Base-by-base conservation (phyloP, 2,113 vertebrate species). In the Nyctereutes procyonoides region DNA sequence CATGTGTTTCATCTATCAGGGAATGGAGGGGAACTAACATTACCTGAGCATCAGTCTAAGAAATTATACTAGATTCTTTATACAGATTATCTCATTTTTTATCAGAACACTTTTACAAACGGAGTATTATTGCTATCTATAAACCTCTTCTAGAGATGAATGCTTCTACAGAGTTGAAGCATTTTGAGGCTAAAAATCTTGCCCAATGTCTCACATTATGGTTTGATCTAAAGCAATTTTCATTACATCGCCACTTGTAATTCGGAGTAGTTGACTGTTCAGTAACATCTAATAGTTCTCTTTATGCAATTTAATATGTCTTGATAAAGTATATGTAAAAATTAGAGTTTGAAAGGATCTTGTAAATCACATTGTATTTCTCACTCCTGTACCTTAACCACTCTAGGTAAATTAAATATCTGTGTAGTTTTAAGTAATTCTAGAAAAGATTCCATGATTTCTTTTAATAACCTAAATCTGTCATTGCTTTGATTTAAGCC, bases 341-440 rank as follows among this genome's bases (percentile, higher is more conserved):
- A 92, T 86, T 43, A 77, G 56, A 80, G 24, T 91, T 83, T 38
- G 55, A 65, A 38, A 82, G 71, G 4, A 48, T n/a, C 22, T 95
- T 74, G 10, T 35, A 88, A 82, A 63, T 56, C 86, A 90, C 69
- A 63, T 30, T 82, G 1, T 74, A 55, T 20, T 86, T 90, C 55
- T 62, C 24, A 69, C 6, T 26, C 26, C 26, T 93, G 8, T 65
- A 12, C 24, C 32, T 88, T 95, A 88, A 58, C 30, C 65, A 93
- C 7, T 17, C 10, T 28, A 15, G 63, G 32, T 63, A n/a, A 53
- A 58, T 84, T 90, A 56, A n/a, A 65, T 92, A 88, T 38, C 88
- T 82, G 6, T 16, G 17, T 53, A 35, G 20, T 90, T 97, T 90
- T 91, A 96, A 84, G n/a, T 90, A 74, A 92, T 90, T 73, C 88